These are phyloP conservation scores for Oreochromis niloticus DNA, from an alignment of 2,113 vertebrate genomes.

Conservation along the genomic window DNA sequence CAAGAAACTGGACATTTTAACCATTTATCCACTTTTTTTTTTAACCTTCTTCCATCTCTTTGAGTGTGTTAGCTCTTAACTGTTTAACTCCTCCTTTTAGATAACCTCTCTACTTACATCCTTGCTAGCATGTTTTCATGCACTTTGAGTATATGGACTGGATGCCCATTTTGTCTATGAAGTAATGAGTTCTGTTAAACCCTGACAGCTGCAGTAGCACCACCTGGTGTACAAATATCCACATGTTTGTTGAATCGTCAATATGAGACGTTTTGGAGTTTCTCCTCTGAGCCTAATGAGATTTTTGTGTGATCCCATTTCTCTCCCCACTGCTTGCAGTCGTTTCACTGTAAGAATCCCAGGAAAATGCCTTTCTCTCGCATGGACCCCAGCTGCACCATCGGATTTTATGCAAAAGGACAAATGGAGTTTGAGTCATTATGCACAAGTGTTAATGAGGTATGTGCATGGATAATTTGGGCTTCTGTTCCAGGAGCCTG, in stretches of 20 bases:
- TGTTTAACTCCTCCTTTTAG: not conserved
- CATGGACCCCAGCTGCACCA: slow-evolving; percentile 90
- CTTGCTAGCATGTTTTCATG: not conserved
- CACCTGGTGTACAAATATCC: not conserved
- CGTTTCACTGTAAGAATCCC: slow-evolving; percentile 84
- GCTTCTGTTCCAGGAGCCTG: not conserved
- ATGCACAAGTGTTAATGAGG: slow-evolving; percentile 70
- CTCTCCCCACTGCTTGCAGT: slow-evolving; percentile 58
- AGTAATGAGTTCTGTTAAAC: not conserved
- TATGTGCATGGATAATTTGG: slow-evolving; percentile 35
- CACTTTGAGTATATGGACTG: not conserved
- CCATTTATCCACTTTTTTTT: not conserved
- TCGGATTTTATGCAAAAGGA: slow-evolving; percentile 82
- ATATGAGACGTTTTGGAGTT: not conserved
- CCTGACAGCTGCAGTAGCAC: not conserved
- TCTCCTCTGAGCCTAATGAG: not conserved
- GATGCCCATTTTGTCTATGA: not conserved
- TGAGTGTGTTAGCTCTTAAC: not conserved
- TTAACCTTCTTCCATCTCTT: not conserved
- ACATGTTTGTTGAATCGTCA: fast-evolving
- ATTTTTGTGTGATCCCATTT: not conserved
- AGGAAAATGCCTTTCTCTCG: slow-evolving; percentile 82
- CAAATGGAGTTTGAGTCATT: slow-evolving; percentile 76
- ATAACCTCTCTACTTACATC: not conserved
- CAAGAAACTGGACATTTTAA: not conserved